Conservation (phyloP, 1,140 invertebrate species). For the Limonius californicus region DNA sequence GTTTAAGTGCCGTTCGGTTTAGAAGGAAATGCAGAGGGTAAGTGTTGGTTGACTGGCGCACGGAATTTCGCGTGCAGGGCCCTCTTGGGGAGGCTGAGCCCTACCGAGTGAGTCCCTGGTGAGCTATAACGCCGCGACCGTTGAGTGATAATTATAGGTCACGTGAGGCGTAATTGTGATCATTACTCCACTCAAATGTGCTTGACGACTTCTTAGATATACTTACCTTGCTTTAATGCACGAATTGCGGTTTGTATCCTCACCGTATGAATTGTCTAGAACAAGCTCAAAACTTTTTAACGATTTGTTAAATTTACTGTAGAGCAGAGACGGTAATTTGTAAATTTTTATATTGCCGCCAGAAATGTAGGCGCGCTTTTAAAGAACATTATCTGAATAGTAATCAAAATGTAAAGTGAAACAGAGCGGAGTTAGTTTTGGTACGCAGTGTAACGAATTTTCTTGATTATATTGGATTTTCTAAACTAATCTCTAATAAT, state of each 20-base stretch:
- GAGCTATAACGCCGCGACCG: constrained; percentile 42
- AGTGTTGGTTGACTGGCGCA: constrained; percentile 15
- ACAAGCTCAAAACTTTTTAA: too few relatives aligned
- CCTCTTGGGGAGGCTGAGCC: constrained; percentile 20
- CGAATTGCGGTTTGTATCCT: background rate
- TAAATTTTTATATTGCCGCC: too few relatives aligned
- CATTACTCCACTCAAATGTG: constrained; percentile 31
- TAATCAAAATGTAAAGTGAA: too few relatives aligned
- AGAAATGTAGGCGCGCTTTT: too few relatives aligned
- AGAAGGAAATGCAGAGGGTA: constrained; percentile 4
- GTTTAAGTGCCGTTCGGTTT: background rate
- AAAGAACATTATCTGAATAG: too few relatives aligned
- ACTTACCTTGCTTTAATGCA: constrained; percentile 7
- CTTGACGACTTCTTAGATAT: constrained; percentile 15
- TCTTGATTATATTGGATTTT: too few relatives aligned
- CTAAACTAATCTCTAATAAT: too few relatives aligned
- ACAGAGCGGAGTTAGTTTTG: too few relatives aligned
- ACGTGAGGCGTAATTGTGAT: constrained; percentile 43
- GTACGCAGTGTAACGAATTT: too few relatives aligned
- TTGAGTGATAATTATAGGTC: constrained; percentile 47
- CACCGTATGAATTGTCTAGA: too few relatives aligned
- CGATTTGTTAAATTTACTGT: too few relatives aligned
- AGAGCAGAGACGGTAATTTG: too few relatives aligned
- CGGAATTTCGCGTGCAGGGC: constrained; percentile 24
- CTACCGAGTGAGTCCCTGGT: constrained; percentile 33